phyloP scores from a whole-genome alignment of 2,113 vertebrate species.

The Albula glossodonta region DNA sequence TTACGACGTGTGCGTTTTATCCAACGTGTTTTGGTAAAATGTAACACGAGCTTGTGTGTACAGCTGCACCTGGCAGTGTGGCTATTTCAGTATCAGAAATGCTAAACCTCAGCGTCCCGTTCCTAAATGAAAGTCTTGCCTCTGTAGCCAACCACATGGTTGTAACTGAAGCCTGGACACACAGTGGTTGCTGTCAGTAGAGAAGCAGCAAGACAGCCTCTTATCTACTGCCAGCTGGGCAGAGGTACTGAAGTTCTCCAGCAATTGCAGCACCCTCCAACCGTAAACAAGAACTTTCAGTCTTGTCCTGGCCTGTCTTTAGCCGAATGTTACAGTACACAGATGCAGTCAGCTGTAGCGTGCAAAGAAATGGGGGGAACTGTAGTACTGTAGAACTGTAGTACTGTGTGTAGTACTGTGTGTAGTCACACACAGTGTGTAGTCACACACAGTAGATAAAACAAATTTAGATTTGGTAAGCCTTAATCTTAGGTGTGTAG shows the following conservation, averaged over 20 bases:
- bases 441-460: not conserved
- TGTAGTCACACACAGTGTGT: not conserved
- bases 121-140: constrained; percentile 47
- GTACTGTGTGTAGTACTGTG: not conserved
- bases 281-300: not conserved
- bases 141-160: constrained; percentile 64
- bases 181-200: constrained; percentile 5
- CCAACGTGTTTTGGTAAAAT: constrained; percentile 60
- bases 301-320: not conserved
- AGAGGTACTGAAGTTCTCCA: not conserved
- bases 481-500: too few relatives aligned
- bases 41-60: constrained; percentile 65
- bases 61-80: constrained; percentile 70
- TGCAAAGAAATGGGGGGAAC: not conserved
- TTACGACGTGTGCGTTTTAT: constrained; percentile 46
- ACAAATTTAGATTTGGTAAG: not conserved
- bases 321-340: not conserved
- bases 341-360: not conserved
- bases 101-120: constrained; percentile 61
- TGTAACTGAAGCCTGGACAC: constrained; percentile 4
- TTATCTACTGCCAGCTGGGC: not conserved
- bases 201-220: not conserved
- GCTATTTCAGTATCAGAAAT: constrained; percentile 73
- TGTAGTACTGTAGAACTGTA: not conserved
- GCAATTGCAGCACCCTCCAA: not conserved